phyloP scores from a whole-genome alignment of 2,797 vertebrate genomes.

The Streptopelia turtur region DNA sequence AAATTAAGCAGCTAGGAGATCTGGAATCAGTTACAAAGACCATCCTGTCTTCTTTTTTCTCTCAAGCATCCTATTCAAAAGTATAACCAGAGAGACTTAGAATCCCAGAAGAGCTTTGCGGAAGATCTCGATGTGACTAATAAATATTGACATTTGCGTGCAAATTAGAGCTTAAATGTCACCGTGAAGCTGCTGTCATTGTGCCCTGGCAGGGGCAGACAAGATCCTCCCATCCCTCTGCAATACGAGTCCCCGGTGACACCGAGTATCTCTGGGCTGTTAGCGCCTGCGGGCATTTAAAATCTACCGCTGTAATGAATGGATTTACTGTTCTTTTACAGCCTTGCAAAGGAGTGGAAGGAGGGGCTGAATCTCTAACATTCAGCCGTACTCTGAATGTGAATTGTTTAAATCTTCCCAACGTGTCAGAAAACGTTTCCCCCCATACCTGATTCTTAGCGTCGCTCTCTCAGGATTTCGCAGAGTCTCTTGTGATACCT shows the following conservation, averaged over 20 bases:
- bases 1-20: not conserved
- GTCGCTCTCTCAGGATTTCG: not conserved
- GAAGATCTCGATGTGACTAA: conserved; percentile 31
- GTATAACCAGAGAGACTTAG: not conserved
- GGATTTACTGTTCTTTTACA: not conserved
- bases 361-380: not conserved
- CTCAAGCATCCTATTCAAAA: not conserved
- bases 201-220: conserved; percentile 12
- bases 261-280: not conserved
- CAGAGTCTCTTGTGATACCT: not conserved
- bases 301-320: not conserved
- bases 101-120: not conserved
- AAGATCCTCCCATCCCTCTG: not conserved
- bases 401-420: not conserved
- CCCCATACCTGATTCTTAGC: not conserved
- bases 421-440: accelerated
- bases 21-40: not conserved
- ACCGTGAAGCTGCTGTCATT: not conserved
- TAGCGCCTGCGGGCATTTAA: not conserved
- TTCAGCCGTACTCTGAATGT: not conserved
- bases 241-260: not conserved
- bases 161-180: conserved; percentile 54
- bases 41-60: not conserved
- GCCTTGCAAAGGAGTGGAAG: not conserved
- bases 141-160: conserved; percentile 65